Conservation (phyloP, 2,797 vertebrate genomes). For the Champsocephalus esox region DNA sequence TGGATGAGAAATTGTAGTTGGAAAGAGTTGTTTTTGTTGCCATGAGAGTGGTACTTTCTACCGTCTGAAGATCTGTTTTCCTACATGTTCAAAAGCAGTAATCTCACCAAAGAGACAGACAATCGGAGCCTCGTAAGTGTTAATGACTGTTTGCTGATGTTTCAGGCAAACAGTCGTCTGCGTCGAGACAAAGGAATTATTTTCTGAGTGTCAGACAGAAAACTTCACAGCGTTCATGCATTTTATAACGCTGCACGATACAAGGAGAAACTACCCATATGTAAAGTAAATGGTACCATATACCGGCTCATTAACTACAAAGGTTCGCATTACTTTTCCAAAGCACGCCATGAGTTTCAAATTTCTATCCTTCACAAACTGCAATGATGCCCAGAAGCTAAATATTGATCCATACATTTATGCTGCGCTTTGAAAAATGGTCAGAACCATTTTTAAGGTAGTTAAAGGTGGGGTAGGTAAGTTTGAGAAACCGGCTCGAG, state of each 20-base stretch:
- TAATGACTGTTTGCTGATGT: conserved; percentile 77
- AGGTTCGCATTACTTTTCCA: conserved; percentile 7
- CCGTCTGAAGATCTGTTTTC: conserved; percentile 33
- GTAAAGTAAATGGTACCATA: neutral
- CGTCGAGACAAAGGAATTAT: conserved; percentile 44
- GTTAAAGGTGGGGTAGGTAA: no score
- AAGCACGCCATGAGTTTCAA: neutral
- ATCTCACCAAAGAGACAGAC: conserved; percentile 69
- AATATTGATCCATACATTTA: neutral
- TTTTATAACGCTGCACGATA: neutral
- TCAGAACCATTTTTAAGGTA: neutral
- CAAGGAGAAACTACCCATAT: neutral
- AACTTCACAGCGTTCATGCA: neutral
- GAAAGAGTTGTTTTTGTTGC: conserved; percentile 26
- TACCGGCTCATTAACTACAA: conserved; percentile 6
- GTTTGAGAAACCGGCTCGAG: no score
- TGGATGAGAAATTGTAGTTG: conserved; percentile 54
- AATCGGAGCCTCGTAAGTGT: conserved; percentile 54
- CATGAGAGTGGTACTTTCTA: conserved; percentile 36
- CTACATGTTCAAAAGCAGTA: conserved; percentile 56
- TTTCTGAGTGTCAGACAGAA: neutral
- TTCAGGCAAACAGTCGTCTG: conserved; percentile 54
- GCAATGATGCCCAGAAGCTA: conserved; percentile 2
- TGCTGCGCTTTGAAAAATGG: neutral
- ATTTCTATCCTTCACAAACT: conserved; percentile 8